phyloP scores from a whole-genome alignment of 2,113 vertebrate genomes.

The Panthera uncia region DNA sequence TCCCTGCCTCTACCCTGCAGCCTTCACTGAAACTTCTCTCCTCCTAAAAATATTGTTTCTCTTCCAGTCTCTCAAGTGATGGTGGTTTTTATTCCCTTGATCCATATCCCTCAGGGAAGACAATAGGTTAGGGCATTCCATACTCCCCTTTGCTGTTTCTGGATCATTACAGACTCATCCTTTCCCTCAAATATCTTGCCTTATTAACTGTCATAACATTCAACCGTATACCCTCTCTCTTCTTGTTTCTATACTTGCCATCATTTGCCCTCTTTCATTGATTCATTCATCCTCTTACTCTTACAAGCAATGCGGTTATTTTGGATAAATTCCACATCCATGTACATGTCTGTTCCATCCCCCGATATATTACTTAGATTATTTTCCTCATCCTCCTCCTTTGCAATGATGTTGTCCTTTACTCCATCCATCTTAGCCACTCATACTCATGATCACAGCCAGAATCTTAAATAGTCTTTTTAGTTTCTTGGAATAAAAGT shows the following conservation, averaged over 20 bases:
- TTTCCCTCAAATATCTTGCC: background rate
- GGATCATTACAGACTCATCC: background rate
- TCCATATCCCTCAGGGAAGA: background rate
- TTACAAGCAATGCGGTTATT: background rate
- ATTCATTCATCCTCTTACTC: background rate
- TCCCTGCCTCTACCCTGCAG: background rate
- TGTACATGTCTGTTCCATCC: background rate
- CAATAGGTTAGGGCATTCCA: background rate
- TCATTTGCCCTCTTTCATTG: background rate
- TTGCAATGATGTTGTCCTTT: background rate
- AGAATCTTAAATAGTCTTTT: background rate
- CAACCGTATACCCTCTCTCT: background rate
- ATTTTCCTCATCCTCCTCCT: background rate
- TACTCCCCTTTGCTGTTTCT: background rate
- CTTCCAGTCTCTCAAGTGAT: background rate
- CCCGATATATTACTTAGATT: no score
- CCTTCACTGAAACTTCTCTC: background rate
- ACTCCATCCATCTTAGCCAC: background rate
- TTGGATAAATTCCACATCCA: background rate
- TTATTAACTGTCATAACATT: background rate
- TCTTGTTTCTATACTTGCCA: background rate
- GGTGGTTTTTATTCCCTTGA: background rate
- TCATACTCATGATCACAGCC: background rate
- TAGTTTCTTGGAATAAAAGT: constrained; percentile 82
- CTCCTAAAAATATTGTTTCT: background rate